phyloP scores from a whole-genome alignment of 2,888 invertebrate genomes.

The Liopterus haemorrhoidalis region DNA sequence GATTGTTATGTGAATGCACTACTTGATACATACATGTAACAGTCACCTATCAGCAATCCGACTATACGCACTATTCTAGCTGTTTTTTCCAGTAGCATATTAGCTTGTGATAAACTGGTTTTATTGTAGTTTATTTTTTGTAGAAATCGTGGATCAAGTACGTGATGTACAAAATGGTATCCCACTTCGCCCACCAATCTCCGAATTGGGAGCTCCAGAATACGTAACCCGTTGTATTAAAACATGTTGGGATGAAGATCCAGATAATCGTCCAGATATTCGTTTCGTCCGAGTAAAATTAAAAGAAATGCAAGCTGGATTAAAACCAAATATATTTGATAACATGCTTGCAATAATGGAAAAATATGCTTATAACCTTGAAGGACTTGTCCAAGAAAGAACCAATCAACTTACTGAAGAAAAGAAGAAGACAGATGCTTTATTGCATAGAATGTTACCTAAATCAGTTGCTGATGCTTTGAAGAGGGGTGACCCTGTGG shows the following conservation, averaged over 20 bases:
- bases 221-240: conserved; percentile 68
- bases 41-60: no score
- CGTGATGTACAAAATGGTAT: conserved; percentile 37
- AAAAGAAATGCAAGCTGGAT: conserved; percentile 73
- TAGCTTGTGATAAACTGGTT: no score
- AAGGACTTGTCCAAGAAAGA: conserved; percentile 74
- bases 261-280: conserved; percentile 73
- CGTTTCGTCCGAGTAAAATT: conserved; percentile 66
- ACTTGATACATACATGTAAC: no score
- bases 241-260: conserved; percentile 76
- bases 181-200: conserved; percentile 62
- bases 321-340: conserved; percentile 81
- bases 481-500: conserved; percentile 70
- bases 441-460: conserved; percentile 79
- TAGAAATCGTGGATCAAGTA: conserved; percentile 47
- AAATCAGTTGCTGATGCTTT: conserved; percentile 77
- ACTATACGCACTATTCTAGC: no score
- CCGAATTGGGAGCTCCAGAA: conserved; percentile 61
- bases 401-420: conserved; percentile 76
- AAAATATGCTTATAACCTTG: conserved; percentile 81
- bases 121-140: conserved; percentile 24
- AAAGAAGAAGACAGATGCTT: conserved; percentile 77
- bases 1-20: no score
- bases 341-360: conserved; percentile 89
- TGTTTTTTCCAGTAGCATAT: no score